Base-by-base conservation (phyloP, 2,888 invertebrate species). In the Netelia inedita region DNA sequence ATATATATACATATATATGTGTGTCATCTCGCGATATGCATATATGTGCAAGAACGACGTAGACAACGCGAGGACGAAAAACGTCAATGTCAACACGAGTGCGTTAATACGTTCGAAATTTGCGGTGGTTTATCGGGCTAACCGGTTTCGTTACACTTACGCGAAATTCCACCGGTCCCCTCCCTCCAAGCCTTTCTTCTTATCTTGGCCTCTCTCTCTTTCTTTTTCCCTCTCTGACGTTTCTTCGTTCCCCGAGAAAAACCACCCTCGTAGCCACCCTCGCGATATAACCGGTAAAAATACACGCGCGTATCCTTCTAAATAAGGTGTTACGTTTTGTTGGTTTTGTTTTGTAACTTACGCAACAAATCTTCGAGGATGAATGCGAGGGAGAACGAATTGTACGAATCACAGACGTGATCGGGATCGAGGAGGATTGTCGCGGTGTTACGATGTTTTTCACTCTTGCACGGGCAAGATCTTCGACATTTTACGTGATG, bases 401-500 rank as follows among this genome's bases (percentile, higher is more conserved):
- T 0, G 35, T 35, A 35, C 35, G 35, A 35, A 35, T 35, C 23
- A 1, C 23, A 35, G 35, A 35, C 35, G 35, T 35, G 35, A 35
- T 35, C 35, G 35, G 6, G 46, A 57, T 57, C 10, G 57, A 19
- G 16, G 16, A 19, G 19, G 57, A 57, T 57, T 19, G 16, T n/a
- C 57, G 6, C 19, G 16, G 57, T 57, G 57, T 19, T 21, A 16
- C 16, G 53, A n/a, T 50, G 11, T 50, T 50, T 53, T 53, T 53
- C 6, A 35, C 35, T 3, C 1, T 53, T 53, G 6, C n/a, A n/a
- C 65, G 65, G 14, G 16, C n/a, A 57, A n/a, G n/a, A 35, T 43
- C 21, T 16, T 69, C 61, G 16, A n/a, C 16, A 63, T 59, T 23
- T 16, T 14, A 53, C 59, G 80, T 80, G 81, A 83, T 78, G 83